These are phyloP conservation scores for Salvator merianae DNA, from an alignment of 2,113 vertebrate genomes.

Conservation along the genomic window DNA sequence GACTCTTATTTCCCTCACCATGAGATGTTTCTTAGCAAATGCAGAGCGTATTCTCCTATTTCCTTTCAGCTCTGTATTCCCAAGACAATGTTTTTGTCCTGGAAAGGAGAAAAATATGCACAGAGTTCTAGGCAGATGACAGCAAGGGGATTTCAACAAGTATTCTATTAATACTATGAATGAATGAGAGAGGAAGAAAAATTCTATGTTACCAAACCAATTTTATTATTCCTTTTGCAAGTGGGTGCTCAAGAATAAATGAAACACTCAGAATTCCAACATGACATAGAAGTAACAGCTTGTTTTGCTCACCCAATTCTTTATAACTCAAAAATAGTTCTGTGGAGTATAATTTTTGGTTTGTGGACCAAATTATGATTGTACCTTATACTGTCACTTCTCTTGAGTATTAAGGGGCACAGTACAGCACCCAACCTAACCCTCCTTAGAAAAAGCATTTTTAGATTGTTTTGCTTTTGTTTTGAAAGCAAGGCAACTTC, in stretches of 20 bases:
- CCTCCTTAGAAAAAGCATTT: too few relatives aligned
- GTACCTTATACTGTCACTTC: background rate
- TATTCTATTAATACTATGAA: slow-evolving; percentile 7
- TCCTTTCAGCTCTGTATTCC: background rate
- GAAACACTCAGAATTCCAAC: slow-evolving; percentile 13
- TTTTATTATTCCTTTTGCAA: background rate
- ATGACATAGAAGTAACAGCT: slow-evolving; percentile 1
- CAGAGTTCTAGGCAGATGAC: background rate
- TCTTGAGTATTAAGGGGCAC: background rate
- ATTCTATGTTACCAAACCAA: background rate
- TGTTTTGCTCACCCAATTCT: slow-evolving; percentile 6
- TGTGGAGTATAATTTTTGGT: background rate
- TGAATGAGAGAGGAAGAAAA: background rate
- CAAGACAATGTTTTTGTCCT: background rate
- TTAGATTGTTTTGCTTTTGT: too few relatives aligned
- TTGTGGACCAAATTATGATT: background rate
- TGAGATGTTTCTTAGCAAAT: background rate
- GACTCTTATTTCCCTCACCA: too few relatives aligned
- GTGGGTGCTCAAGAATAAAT: background rate
- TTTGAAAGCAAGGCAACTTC: too few relatives aligned
- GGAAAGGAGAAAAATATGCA: background rate
- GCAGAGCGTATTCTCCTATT: background rate
- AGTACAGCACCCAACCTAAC: background rate
- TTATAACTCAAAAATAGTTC: slow-evolving; percentile 7
- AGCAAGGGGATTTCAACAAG: background rate